Base-by-base conservation (phyloP, 2,797 vertebrate genomes). In the Pseudochromis fuscus region DNA sequence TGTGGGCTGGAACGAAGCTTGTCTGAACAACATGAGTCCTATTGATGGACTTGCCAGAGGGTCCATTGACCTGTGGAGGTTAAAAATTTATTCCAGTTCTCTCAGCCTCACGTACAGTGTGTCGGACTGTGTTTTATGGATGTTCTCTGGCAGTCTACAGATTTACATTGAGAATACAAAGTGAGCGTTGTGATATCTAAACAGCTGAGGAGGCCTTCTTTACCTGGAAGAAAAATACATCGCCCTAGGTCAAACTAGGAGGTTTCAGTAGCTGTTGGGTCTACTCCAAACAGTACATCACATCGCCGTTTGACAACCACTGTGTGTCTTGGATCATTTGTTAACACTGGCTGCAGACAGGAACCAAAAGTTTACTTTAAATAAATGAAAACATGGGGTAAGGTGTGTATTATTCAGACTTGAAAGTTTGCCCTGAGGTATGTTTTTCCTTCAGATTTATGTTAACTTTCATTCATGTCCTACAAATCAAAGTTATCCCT, bases 191-290 rank as follows among this genome's bases (percentile, higher is more conserved):
- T 55, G 44, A 66, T 69, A 64, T 44, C 58, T 72, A 74, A 67
- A 79, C 24, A 71, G 61, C 62, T 50, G 61, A 72, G 51, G 53
- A 69, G 28, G 51, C 74, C 56, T 76, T 85, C 66, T 83, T 81
- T 56, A 65, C 77, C 53, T 72, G 40, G n/a, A 66, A 61, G 55
- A 72, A 68, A 83, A 85, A 84, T 63, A 60, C 27, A 75, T 65
- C 3, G 52, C 69, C 45, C 40, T 42, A 50, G 68, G 80, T 78
- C 78, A 81, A 66, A 75, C 24, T 9, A 45, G 21, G 46, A 51
- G 46, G 49, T 77, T 56, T 75, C 65, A 24, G 25, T 65, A 56
- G 56, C 69, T 71, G 69, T 53, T 76, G 67, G 49, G 35, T 61
- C 18, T 60, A 62, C 72, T 65, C 44, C 21, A 67, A 67, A 71